These are phyloP conservation scores for Sebastes fasciatus DNA, from an alignment of 2,113 vertebrate genomes.

Conservation along the genomic window DNA sequence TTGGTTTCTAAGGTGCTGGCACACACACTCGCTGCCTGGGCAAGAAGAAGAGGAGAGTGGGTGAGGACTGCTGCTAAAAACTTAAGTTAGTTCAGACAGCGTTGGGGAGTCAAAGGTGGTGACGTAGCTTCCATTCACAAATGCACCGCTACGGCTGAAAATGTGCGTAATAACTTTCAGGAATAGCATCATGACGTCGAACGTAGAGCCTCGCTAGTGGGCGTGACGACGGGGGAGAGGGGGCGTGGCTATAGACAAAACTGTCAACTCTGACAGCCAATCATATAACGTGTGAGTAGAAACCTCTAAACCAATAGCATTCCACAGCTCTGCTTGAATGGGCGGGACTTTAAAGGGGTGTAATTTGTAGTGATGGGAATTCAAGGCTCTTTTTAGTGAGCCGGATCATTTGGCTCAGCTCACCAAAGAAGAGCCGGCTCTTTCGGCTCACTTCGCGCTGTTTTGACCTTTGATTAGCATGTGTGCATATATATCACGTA, in stretches of 20 bases:
- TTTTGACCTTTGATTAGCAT: too few relatives aligned
- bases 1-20: neutral
- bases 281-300: neutral
- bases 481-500: too few relatives aligned
- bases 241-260: neutral
- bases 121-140: conserved; percentile 1
- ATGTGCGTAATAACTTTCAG: conserved; percentile 35
- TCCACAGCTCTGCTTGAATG: neutral
- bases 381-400: too few relatives aligned
- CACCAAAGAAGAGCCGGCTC: too few relatives aligned
- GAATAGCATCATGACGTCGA: conserved; percentile 27
- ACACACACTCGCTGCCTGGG: neutral
- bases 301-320: conserved; percentile 32
- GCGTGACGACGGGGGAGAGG: too few relatives aligned
- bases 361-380: too few relatives aligned
- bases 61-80: neutral
- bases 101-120: fast-evolving
- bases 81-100: neutral
- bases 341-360: neutral
- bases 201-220: neutral
- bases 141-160: neutral
- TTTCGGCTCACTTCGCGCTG: too few relatives aligned
- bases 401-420: too few relatives aligned
- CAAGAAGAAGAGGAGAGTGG: conserved; percentile 1
- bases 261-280: conserved; percentile 43